These are phyloP conservation scores for Penaeus japonicus DNA, from an alignment of 1,140 invertebrate species.

Conservation along the genomic window DNA sequence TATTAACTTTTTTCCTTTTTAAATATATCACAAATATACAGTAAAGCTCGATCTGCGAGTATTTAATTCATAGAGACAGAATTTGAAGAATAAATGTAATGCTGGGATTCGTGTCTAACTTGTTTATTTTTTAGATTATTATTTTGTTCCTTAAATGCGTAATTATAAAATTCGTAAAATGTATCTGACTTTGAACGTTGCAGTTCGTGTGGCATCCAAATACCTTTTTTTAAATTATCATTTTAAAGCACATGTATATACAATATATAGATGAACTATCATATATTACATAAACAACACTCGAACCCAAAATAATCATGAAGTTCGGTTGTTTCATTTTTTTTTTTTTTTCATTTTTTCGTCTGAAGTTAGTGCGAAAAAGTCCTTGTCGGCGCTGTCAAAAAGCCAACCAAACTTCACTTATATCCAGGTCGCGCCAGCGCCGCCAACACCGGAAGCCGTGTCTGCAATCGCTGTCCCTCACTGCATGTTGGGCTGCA, in stretches of 20 bases:
- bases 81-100: neutral
- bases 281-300: too few relatives aligned
- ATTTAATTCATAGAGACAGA: constrained; percentile 7
- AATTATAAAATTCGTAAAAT: constrained; percentile 22
- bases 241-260: too few relatives aligned
- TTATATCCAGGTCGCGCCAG: neutral
- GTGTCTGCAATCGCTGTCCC: neutral
- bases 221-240: too few relatives aligned
- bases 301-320: too few relatives aligned
- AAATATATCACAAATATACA: constrained; percentile 29
- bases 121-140: neutral
- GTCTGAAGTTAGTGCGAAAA: neutral
- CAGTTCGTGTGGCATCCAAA: neutral
- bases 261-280: too few relatives aligned
- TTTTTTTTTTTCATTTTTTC: neutral
- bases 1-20: neutral
- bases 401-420: neutral
- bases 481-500: constrained; percentile 1
- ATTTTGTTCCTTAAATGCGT: neutral
- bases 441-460: neutral
- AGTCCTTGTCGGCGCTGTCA: neutral
- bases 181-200: constrained; percentile 13
- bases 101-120: neutral
- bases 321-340: too few relatives aligned
- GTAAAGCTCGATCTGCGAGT: constrained; percentile 28